Base-by-base conservation (phyloP, 2,888 invertebrate genomes). In the Tribolium freemani region DNA sequence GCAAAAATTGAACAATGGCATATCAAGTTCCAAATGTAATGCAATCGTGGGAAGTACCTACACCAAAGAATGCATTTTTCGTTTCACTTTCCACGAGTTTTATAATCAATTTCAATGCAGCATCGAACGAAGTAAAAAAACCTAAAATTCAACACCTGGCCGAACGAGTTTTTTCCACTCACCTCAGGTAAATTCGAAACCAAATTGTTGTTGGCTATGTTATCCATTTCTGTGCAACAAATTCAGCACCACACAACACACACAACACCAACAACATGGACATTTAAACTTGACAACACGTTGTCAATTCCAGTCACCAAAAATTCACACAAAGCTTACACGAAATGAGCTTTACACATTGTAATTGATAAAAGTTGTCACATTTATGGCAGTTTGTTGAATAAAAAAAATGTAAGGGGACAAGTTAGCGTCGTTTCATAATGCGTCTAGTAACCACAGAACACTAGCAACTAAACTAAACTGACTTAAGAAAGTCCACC, bases 161-260 rank as follows among this genome's bases (percentile, higher is more conserved):
- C 11, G 38, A 48, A 6, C 54, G 13, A 38, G 38, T 38, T 38
- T 38, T 38, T 38, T 38, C 10, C 10, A 68, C 72, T 72, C 56
- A 82, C 85, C 85, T 85, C 85, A 75, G 85, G 84, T 81, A 85
- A 76, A 79, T 80, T 83, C 21, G 82, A 77, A 57, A 82, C 79
- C 73, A 85, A 77, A 79, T 85, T 85, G 75, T 85, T 84, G 72
- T 82, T 83, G 21, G 84, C 80, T 57, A 85, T 78, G 74, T 84
- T 83, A 80, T 85, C 84, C 84, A 84, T 85, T 61, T 63, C 67
- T 53, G 21, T 20, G 4, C 30, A 30, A 50, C 26, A 63, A 31
- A 31, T 26, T 10, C 60, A 60, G 13, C 38, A 51, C 10, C 30
- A 57, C 30, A 57, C 66, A 26, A 57, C 48, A 4, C 46, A 56